Base-by-base conservation (phyloP, 2,113 vertebrate genomes). In the Pelvicachromis taeniatus region DNA sequence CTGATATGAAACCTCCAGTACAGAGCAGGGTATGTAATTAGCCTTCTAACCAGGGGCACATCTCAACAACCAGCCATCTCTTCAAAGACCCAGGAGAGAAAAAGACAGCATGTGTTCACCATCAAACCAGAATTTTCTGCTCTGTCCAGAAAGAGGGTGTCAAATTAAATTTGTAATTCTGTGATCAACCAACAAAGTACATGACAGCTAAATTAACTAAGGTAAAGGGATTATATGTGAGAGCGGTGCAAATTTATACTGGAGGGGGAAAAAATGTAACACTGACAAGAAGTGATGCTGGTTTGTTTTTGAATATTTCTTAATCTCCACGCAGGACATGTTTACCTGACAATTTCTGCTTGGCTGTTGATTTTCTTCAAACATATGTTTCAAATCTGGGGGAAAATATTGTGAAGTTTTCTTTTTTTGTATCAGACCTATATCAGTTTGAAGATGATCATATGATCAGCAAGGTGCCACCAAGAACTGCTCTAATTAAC, bases 21-120 rank as follows among this genome's bases (percentile, higher is more conserved):
- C 58, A 81, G 88, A 84, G 90, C 87, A n/a, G 56, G 83, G 83
- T 54, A 48, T 93, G 92, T 85, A 89, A 95, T 94, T 92, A 93
- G 80, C 45, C 87, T 84, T 81, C 86, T 52, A 91, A 88, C 89
- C 82, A 84, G 75, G 77, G 84, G 77, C 85, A 81, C 56, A 70
- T 89, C 80, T 83, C 80, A 77, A 84, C 78, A 83, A 85, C 56
- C 87, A 78, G 82, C 58, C 45, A 1, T 82, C 87, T 84, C 88
- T 88, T 92, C 59, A 92, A 91, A 87, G 77, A 88, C 42, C 31
- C 83, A 80, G 31, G 29, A 48, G 58, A 61, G 63, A 56, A 87
- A 77, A 87, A 84, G 42, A 81, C 31, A 23, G 56, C 50, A 16
- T 14, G 52, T 17, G 63, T 55, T 85, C 16, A n/a, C 54, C 10